Evolutionary conservation across 2,113 vertebrate species (phyloP), one percentile per base, ranked within the genome.

Genomic region (Tenebrosternarchus preto): DNA sequence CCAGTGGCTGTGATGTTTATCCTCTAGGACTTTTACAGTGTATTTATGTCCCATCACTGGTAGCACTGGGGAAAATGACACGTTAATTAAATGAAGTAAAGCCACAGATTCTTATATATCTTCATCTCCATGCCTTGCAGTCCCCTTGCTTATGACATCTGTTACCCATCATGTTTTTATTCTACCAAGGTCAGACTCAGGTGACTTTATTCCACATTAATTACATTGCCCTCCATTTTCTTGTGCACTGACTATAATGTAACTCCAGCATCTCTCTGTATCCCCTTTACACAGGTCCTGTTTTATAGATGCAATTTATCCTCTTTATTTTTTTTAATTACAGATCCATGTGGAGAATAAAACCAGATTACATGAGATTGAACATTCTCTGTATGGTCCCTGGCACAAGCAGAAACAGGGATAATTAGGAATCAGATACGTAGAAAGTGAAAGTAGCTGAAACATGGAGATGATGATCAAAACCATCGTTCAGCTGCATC

Each of bases 291-390:
- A 77, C 85, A 89, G 86, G 85, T 88, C 87, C 87, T 15, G 73
- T 73, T 56, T 82, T 79, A 85, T 84, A 87, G 73, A 82, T 39
- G 83, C 78, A 27, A 85, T 87, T 83, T 83, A 86, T 90, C 86
- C 83, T 86, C 55, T 84, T 83, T 87, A 16, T 39, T 61, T 31
- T 77, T 46, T 79, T 86, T 87, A 82, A 90, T 89, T 89, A 88
- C 73, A 33, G 77, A 71, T 84, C 84, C 83, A 83, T 75, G 82
- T 69, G 78, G 36, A 69, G 71, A 81, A 68, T 77, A 59, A 81
- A 85, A 78, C 66, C 1, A 24, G 77, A 85, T 84, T 57, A 85
- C 76, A 84, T 68, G 12, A 72, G 67, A 85, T 85, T 83, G 81
- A 88, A 85, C 43, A 82, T 86, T 67, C 59, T 60, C 56, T 82